Evolutionary conservation across 2,888 invertebrate genomes (phyloP).

Genomic region (Amblyjoppa proteus): DNA sequence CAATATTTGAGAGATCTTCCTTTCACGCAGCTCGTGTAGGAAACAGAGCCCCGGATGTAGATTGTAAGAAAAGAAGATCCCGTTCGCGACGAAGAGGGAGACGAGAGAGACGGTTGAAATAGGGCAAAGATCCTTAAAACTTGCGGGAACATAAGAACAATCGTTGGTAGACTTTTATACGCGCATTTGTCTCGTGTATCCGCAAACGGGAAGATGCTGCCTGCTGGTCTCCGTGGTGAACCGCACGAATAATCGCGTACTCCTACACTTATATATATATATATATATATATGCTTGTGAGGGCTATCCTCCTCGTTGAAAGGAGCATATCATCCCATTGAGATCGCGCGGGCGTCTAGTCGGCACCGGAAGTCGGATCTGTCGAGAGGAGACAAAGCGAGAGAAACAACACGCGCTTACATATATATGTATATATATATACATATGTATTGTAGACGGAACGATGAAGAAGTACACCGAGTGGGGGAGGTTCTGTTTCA

Average conservation of each 20-base stretch:
- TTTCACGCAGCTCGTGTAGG: constrained; percentile 13
- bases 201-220: constrained; percentile 57
- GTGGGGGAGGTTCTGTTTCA: constrained; percentile 83
- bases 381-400: constrained; percentile 83
- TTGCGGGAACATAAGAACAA: constrained; percentile 44
- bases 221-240: constrained; percentile 69
- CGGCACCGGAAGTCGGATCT: constrained; percentile 84
- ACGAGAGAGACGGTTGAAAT: constrained; percentile 11
- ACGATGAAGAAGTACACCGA: constrained; percentile 40
- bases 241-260: constrained; percentile 79
- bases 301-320: constrained; percentile 77
- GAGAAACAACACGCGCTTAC: constrained; percentile 76
- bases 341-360: constrained; percentile 77
- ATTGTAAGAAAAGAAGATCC: constrained; percentile 48
- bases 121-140: constrained; percentile 48
- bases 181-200: constrained; percentile 57
- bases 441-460: constrained; percentile 36
- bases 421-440: constrained; percentile 23
- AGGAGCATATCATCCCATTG: constrained; percentile 83
- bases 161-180: constrained; percentile 25
- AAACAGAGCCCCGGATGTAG: constrained; percentile 55
- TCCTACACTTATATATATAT: constrained; percentile 11
- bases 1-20: constrained; percentile 32
- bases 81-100: constrained; percentile 19
- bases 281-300: background rate